These are phyloP conservation scores for Aelia acuminata DNA, from an alignment of 2,888 invertebrate species.

Conservation along the genomic window DNA sequence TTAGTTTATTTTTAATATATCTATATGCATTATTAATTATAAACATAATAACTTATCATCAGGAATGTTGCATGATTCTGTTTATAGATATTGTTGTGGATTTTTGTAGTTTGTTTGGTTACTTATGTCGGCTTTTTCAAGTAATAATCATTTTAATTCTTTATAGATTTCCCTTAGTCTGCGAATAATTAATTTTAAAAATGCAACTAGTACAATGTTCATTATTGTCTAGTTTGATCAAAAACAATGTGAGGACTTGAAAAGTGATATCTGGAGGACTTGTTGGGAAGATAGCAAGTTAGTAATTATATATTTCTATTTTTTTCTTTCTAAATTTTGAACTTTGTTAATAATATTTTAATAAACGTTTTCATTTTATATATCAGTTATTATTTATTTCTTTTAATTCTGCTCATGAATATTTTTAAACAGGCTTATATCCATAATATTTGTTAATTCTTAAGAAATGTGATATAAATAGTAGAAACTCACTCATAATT, in stretches of 20 bases:
- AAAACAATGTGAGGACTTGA: constrained; percentile 32
- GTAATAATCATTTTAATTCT: constrained; percentile 26
- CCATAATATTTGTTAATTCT: too few relatives aligned
- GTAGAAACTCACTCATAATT: too few relatives aligned
- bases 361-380: background rate
- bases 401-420: background rate
- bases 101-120: background rate
- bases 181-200: background rate
- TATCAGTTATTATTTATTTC: background rate
- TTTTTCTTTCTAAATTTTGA: background rate
- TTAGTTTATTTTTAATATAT: constrained; percentile 14
- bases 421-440: background rate
- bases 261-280: constrained; percentile 23
- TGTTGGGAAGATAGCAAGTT: constrained; percentile 45
- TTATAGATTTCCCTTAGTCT: background rate
- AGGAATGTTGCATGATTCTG: background rate
- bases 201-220: background rate
- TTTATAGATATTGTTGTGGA: background rate
- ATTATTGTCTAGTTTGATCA: background rate
- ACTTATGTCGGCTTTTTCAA: background rate
- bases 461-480: too few relatives aligned
- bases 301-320: constrained; percentile 7
- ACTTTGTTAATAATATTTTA: background rate
- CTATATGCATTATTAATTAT: background rate
- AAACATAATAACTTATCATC: background rate